Evolutionary conservation across 2,888 invertebrate species (phyloP), one percentile per base, ranked within the genome.

Genomic region (Saturnia pavonia): DNA sequence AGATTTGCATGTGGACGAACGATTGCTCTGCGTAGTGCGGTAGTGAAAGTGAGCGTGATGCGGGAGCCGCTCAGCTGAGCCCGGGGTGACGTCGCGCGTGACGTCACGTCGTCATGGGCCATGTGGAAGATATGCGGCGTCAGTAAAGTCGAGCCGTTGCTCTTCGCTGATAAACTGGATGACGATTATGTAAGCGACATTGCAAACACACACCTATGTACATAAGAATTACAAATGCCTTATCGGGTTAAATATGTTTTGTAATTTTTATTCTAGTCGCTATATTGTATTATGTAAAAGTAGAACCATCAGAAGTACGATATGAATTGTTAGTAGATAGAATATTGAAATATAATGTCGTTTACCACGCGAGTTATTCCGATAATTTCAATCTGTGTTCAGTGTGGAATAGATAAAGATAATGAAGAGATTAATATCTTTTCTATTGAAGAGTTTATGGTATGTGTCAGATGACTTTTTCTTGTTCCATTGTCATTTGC

Each of bases 111-210:
- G 90, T 86, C 87, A 92, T 92, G 93, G 92, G 89, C 91, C 90
- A 93, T 94, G 94, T 93, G 93, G 93, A 93, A 85, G 84, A 92
- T 92, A 81, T 93, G 94, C 85, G 92, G 92, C 87, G 90, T 91
- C 88, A 91, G 90, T 91, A 93, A 92, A 86, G 90, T 86, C 79
- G 87, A 91, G 83, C 89, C 92, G 73, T 88, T 86, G 82, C 86
- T 92, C 82, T 90, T 91, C 81, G 85, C 85, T 76, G 82, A 84
- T 84, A 81, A 80, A 80, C 74, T 80, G 71, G 80, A 86, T 80
- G 91, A 92, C 81, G 91, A 94, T 87, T 92, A 89, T 88, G 94
- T 94, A 91, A 92, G 93, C 78, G 71, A 71, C 67, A 69, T 75
- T 76, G 69, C 73, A 70, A 77, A 77, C 74, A 71, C 76, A 76